These are phyloP conservation scores for Macrosteles quadrilineatus DNA, from an alignment of 1,140 invertebrate species.

Conservation along the genomic window DNA sequence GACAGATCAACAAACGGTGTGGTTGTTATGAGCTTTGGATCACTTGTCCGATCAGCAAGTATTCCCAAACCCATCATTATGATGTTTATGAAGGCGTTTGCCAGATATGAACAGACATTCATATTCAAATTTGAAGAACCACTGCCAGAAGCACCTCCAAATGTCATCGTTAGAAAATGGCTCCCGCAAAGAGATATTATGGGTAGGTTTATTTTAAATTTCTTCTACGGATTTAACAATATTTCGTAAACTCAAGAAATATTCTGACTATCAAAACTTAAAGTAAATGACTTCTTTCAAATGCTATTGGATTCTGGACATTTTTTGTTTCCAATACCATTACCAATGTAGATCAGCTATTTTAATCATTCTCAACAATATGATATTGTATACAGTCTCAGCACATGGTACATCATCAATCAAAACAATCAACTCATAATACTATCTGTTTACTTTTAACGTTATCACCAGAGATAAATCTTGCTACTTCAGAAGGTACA, in stretches of 20 bases:
- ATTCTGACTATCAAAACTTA: too few relatives aligned
- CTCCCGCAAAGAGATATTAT: constrained; percentile 50
- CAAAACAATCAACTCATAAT: too few relatives aligned
- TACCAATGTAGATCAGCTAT: too few relatives aligned
- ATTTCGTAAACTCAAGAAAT: constrained; percentile 14
- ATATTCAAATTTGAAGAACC: constrained; percentile 62
- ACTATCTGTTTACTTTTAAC: too few relatives aligned
- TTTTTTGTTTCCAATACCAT: too few relatives aligned
- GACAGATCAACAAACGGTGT: constrained; percentile 54
- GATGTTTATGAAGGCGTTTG: constrained; percentile 52
- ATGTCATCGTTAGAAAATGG: constrained; percentile 52
- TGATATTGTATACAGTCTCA: too few relatives aligned
- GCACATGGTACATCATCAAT: too few relatives aligned
- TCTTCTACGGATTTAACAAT: not conserved
- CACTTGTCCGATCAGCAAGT: constrained; percentile 51
- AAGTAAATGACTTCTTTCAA: too few relatives aligned
- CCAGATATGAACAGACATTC: constrained; percentile 55
- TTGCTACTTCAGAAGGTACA: too few relatives aligned
- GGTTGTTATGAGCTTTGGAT: constrained; percentile 57
- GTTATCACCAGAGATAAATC: too few relatives aligned
- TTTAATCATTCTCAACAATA: too few relatives aligned
- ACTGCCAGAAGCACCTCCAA: constrained; percentile 51
- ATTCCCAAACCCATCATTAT: constrained; percentile 49
- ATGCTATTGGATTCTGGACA: too few relatives aligned
- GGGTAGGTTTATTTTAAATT: constrained; percentile 44